Evolutionary conservation across 2,113 vertebrate species (phyloP), one percentile per base, ranked within the genome.

Genomic region (Sarotherodon lohbergeri): DNA sequence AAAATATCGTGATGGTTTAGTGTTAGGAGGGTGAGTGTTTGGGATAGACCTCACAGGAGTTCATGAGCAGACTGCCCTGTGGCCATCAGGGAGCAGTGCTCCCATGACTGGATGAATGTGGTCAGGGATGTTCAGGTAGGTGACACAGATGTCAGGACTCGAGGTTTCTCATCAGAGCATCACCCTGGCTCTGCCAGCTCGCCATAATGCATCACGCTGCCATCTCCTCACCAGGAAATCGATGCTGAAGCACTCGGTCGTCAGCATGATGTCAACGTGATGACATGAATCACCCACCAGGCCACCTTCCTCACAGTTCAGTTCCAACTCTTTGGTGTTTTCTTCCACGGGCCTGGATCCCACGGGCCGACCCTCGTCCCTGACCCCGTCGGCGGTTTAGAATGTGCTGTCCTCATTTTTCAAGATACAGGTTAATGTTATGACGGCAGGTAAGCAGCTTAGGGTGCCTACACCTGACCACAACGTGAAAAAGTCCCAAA

Each of bases 321-420:
- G 14, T 73, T 71, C 19, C 1, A 41, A 13, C 19, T 9, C 12
- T 71, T 68, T 41, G 34, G 12, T 14, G 63, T 68, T n/a, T 22
- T 68, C 19, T 41, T 71, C 66, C 5, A 9, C 5, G 1, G 39
- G 41, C 41, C 13, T 27, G 41, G 39, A 46, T 13, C 39, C 27
- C 39, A 73, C 1, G 0, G 68, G 41, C 59, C 5, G 0, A 11
- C 29, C 29, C 32, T 19, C 5, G 5, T 11, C 24, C 55, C 55
- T 24, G 57, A 5, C 57, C 27, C 22, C 4, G 4, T 56, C 54
- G 6, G 9, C 9, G 2, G 19, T n/a, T 54, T 54, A 19, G 19
- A 55, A 22, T 22, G 8, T 54, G 17, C 52, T 3, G n/a, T 52
- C 19, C 19, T 22, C 11, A 61, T 17, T 71, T 71, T 71, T 24